phyloP scores from a whole-genome alignment of 1,140 invertebrate species.

The Philotrypesis tridentata region DNA sequence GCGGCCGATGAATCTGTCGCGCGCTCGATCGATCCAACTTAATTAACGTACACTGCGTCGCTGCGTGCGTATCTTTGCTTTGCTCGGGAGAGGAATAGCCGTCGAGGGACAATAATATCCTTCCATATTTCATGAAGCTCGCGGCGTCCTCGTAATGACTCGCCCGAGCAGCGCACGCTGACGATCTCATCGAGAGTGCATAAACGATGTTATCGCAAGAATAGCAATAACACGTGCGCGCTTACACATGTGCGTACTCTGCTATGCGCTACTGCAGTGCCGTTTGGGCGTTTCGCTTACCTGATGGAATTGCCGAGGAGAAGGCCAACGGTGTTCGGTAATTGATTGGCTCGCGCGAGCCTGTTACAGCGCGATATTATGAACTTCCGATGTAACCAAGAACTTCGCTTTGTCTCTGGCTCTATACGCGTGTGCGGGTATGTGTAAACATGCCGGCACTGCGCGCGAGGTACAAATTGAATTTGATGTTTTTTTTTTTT shows the following conservation, averaged over 20 bases:
- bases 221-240: not conserved
- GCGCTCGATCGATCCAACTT: not conserved
- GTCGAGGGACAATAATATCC: constrained; percentile 8
- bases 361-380: not conserved
- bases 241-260: no score
- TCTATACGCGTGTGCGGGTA: no score
- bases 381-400: not conserved
- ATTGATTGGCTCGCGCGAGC: not conserved
- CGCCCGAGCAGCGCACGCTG: not conserved
- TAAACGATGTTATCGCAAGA: constrained; percentile 37
- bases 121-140: constrained; percentile 6
- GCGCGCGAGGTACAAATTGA: not conserved
- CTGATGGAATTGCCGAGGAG: not conserved
- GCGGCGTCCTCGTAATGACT: constrained; percentile 22
- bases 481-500: not conserved
- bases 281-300: not conserved
- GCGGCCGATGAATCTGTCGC: not conserved
- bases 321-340: not conserved
- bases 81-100: not conserved
- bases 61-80: no score
- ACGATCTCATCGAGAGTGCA: constrained; percentile 36
- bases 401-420: not conserved
- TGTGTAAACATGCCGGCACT: no score
- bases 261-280: not conserved
- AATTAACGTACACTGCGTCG: no score